These are phyloP conservation scores for Myotis daubentonii DNA, from an alignment of 2,797 vertebrate species.

Conservation along the genomic window DNA sequence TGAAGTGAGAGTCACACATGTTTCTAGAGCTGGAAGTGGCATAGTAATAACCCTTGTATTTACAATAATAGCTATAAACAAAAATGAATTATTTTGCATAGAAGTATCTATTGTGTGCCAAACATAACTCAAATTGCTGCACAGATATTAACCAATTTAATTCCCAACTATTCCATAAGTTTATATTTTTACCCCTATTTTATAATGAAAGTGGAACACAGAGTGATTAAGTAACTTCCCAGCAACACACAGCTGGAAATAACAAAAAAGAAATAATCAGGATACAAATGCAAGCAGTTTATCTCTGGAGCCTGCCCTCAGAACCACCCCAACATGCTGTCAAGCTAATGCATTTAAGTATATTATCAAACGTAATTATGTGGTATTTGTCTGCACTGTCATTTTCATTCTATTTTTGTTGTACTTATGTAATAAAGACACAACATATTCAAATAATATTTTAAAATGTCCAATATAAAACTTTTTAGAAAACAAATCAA, in stretches of 20 bases:
- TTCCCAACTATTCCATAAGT: neutral
- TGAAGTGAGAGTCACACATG: neutral
- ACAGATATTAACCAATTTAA: neutral
- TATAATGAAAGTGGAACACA: neutral
- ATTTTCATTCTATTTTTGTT: neutral
- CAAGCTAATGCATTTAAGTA: neutral
- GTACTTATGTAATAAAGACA: neutral
- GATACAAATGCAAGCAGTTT: neutral
- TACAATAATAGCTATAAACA: neutral
- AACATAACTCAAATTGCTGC: neutral
- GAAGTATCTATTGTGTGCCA: neutral
- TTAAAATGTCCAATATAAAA: neutral
- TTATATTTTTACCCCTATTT: neutral
- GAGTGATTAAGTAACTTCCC: neutral
- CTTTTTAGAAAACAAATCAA: neutral
- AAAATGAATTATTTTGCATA: neutral
- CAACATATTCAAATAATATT: neutral
- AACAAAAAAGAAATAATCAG: neutral
- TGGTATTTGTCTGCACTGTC: neutral
- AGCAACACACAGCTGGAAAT: neutral
- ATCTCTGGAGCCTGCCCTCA: neutral
- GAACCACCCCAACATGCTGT: neutral
- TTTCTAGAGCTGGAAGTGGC: neutral
- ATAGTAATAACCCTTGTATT: neutral
- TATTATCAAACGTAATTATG: neutral